These are phyloP conservation scores for Anhinga rufa DNA, from an alignment of 2,113 vertebrate genomes.

Conservation along the genomic window DNA sequence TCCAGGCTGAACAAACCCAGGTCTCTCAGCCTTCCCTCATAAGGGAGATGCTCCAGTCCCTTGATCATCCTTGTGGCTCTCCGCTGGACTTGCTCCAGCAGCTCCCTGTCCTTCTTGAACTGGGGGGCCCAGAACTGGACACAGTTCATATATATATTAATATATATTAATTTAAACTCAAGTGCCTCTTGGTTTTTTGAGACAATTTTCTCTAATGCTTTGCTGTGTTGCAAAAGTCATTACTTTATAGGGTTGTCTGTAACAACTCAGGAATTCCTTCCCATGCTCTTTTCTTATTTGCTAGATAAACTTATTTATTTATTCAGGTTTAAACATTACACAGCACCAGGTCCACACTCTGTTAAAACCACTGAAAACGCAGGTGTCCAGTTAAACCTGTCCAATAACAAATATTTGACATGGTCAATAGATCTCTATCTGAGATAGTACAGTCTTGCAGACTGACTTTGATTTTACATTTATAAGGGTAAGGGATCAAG, in stretches of 20 bases:
- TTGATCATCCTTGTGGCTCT: too few species aligned
- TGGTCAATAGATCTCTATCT: background rate
- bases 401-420: constrained; percentile 9
- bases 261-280: background rate
- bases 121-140: too few species aligned
- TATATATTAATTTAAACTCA: background rate
- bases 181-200: background rate
- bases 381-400: background rate
- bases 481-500: background rate
- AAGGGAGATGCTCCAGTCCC: too few species aligned
- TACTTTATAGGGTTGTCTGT: background rate
- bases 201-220: background rate
- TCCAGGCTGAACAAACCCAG: too few species aligned
- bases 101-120: too few species aligned
- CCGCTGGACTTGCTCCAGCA: too few species aligned
- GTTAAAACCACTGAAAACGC: background rate
- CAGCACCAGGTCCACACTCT: background rate
- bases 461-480: background rate
- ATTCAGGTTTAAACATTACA: constrained; percentile 19
- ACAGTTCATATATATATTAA: too few species aligned
- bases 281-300: background rate
- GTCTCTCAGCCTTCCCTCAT: too few species aligned
- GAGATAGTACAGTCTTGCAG: background rate
- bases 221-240: background rate
- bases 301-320: background rate